Base-by-base conservation (phyloP, 2,113 vertebrate genomes). In the Psettodes erumei region DNA sequence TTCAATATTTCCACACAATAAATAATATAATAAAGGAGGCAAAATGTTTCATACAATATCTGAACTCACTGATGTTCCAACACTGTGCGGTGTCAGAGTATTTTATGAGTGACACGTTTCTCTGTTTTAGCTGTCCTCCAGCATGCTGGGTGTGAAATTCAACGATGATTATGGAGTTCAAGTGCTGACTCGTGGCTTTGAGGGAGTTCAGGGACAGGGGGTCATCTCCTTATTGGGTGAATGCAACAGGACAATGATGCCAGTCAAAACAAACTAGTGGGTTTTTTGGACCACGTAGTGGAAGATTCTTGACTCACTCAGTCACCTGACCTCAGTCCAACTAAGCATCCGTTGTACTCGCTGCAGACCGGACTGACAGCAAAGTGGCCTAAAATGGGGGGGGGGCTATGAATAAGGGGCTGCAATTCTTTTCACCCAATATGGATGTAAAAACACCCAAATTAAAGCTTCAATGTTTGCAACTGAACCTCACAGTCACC, bases 21-120 rank as follows among this genome's bases (percentile, higher is more conserved):
- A 91, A 91, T 92, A 90, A 75, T 69, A 74, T 71, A 81, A 60
- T 75, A 72, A 68, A 79, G 63, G 51, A 82, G 66, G 66, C 60
- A 79, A 81, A 81, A 68, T 19, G 27, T 82, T 68, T 77, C 30
- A 79, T 75, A 81, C 60, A 66, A 61, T 77, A 81, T 85, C 47
- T 38, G 43, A 76, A 69, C 45, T 76, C 75, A 40, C 55, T 50
- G 59, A 58, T 42, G 23, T 42, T 62, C n/a, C 28, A 2, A 32
- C 30, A 51, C 42, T 77, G 55, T 42, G 35, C 25, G 43, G 42
- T 59, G 48, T 18, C 30, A 67, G 51, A 12, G 25, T 3, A 71
- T 75, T 50, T 54, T 43, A 55, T 71, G 35, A 50, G 38, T 71
- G 63, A 81, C 75, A 27, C 28, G 48, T 54, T 54, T 55, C 10